These are phyloP conservation scores for Bombus affinis DNA, from an alignment of 1,140 invertebrate genomes.

Conservation along the genomic window DNA sequence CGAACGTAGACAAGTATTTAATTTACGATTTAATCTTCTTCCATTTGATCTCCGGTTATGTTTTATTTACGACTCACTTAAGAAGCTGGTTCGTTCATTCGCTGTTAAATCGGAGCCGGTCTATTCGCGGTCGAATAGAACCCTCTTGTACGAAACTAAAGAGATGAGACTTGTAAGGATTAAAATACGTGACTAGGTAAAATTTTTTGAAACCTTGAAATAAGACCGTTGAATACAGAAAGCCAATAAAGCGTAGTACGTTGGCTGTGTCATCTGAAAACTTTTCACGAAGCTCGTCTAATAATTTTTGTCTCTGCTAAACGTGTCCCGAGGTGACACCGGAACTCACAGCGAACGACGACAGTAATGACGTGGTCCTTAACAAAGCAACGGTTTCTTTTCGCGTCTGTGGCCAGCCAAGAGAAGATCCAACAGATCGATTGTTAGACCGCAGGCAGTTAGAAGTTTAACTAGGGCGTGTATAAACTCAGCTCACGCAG, in stretches of 20 bases:
- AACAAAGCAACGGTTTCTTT: slow-evolving; percentile 65
- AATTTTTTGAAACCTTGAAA: not conserved
- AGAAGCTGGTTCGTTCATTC: not conserved
- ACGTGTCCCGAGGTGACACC: slow-evolving; percentile 13
- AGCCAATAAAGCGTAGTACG: slow-evolving; percentile 3
- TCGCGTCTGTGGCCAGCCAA: slow-evolving; percentile 31
- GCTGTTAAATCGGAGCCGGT: not conserved
- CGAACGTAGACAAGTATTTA: not conserved
- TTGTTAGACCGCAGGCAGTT: slow-evolving; percentile 72
- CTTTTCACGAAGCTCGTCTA: slow-evolving; percentile 31
- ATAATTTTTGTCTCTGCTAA: slow-evolving; percentile 48
- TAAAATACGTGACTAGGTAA: not conserved
- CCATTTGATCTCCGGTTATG: not conserved
- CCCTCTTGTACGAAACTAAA: not conserved
- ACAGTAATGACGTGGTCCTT: slow-evolving; percentile 59
- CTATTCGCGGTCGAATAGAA: not conserved
- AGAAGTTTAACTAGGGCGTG: slow-evolving; percentile 75
- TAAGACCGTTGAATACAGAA: not conserved
- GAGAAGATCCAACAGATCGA: slow-evolving; percentile 71
- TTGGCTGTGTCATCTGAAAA: slow-evolving; percentile 1
- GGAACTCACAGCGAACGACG: not conserved
- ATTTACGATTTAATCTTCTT: slow-evolving; percentile 3
- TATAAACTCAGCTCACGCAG: slow-evolving; percentile 77
- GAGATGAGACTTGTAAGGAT: not conserved
- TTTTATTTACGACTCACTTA: not conserved